Evolutionary conservation across 2,113 vertebrate genomes (phyloP).

Genomic region (Tautogolabrus adspersus): DNA sequence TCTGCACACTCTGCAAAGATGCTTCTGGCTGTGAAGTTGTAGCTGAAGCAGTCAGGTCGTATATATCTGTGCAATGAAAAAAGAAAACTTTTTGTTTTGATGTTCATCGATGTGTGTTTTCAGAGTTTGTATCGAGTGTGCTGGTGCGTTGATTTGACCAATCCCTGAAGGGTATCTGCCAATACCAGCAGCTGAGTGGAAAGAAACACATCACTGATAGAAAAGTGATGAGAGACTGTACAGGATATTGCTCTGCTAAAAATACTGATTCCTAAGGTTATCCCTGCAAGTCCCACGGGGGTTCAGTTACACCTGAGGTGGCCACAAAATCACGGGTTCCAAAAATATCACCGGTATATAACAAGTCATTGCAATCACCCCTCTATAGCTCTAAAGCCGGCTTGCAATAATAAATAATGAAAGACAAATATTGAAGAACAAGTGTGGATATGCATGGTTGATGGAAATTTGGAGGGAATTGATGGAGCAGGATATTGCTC

Average conservation of each 20-base stretch:
- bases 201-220: slow-evolving; percentile 13
- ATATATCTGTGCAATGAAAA: not conserved
- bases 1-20: not conserved
- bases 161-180: slow-evolving; percentile 42
- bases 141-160: slow-evolving; percentile 19
- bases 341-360: not conserved
- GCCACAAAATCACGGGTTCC: not conserved
- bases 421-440: not conserved
- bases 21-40: not conserved
- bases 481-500: too few relatives aligned
- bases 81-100: not conserved
- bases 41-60: not conserved
- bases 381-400: not conserved
- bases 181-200: slow-evolving; percentile 23
- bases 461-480: not conserved
- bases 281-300: not conserved
- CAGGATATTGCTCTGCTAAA: slow-evolving; percentile 31
- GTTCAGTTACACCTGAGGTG: not conserved
- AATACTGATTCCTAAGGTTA: not conserved
- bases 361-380: not conserved
- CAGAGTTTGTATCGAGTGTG: not conserved
- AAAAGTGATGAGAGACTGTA: not conserved
- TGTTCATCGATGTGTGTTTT: not conserved
- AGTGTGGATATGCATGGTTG: not conserved
- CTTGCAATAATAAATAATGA: not conserved